Base-by-base conservation (phyloP, 2,888 invertebrate species). In the Cataglyphis rosenhaueri region DNA sequence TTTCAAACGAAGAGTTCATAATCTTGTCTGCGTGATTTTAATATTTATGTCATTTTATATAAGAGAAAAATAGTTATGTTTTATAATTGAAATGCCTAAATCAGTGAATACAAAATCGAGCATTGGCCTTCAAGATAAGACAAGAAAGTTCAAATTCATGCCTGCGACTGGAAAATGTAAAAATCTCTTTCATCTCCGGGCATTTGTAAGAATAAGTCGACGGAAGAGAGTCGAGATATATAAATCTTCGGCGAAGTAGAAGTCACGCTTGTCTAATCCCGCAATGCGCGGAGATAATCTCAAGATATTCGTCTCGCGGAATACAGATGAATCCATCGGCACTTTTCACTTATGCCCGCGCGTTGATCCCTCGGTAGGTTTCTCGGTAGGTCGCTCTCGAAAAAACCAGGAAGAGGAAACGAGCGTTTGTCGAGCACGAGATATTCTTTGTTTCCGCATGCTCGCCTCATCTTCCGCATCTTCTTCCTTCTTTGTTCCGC, bases 271-370 rank as follows among this genome's bases (percentile, higher is more conserved):
- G 85, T 87, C 86, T 87, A 84, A 76, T 85, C 84, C 75, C 84
- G 79, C 78, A 82, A 79, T 84, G 73, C 83, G 78, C 83, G 78
- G 78, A 86, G 92, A 91, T 92, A 91, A 92, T 92, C 92, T 91
- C 84, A 83, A 91, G 92, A 91, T 91, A 91, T 88, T 90, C 88
- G 89, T 88, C 86, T 86, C 82, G 79, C 83, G 88, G 92, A 92
- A 92, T 92, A 92, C 92, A 90, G 87, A 92, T 92, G 91, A 92
- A 92, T 92, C 92, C 91, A 89, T 92, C 90, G 86, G 87, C 83
- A 88, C 84, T 85, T 87, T 91, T 91, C 89, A 84, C 89, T 91
- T 89, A 87, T 59, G 70, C 70, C 29, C 59, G 41, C 78, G 75
- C 57, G 44, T 78, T 59, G 44, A 78, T 70, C 59, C 41, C 68